Evolutionary conservation across 2,888 invertebrate species (phyloP), one percentile per base, ranked within the genome.

Genomic region (Acanthosepion esculentum): DNA sequence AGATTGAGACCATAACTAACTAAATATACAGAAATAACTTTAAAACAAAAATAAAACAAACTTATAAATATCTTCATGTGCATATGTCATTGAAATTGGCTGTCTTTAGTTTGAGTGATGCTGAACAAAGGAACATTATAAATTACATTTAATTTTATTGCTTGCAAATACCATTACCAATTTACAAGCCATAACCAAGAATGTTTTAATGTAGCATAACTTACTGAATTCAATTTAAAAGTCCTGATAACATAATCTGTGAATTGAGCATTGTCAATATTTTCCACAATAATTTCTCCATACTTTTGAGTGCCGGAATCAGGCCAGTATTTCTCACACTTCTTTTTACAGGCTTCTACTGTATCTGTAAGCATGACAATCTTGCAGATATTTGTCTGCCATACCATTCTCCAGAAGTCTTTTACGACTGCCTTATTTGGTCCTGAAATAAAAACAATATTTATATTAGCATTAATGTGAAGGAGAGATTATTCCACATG

Each of bases 361-460:
- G 96, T 95, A 94, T 96, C 96, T 55, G 98, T 98, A 8, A 98
- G 98, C 98, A 98, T 98, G 3, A 98, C 98, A 96, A 98, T 98
- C 55, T 98, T 97, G 91, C 98, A 98, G 0, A 98, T 98, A 96
- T 98, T 98, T 96, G 98, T 98, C 96, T 98, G 98, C 96, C 98
- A 98, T 33, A 98, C 97, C 98, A 98, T 98, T 96, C 98, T 98
- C 98, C 98, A 98, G 97, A 98, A 98, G 97, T 98, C 98, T 95
- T 98, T 98, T 26, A 98, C 97, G 59, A 98, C 98, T 95, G 98
- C 98, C 94, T 98, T 98, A 95, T 98, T 98, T 0, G 98, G 98
- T 48, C 97, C 96, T 96, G 91, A 41, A 95, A 94, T 78, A 92
- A n/a, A 93, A 91, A 94, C 26, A 94, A 92, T 64, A 93, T 1